phyloP scores from a whole-genome alignment of 2,888 invertebrate genomes.

The Blera fallax region DNA sequence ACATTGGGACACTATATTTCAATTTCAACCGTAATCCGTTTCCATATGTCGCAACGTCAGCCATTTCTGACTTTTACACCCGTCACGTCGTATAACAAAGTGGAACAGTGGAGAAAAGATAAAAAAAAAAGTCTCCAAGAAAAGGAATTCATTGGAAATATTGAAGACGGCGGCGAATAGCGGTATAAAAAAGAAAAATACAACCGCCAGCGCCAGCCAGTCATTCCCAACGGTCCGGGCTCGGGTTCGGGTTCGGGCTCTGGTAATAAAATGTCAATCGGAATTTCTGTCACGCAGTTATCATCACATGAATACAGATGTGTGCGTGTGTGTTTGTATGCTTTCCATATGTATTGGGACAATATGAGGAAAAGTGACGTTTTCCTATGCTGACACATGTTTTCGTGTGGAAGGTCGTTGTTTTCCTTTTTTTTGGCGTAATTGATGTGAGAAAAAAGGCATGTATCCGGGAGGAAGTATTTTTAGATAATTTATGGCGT shows the following conservation, averaged over 20 bases:
- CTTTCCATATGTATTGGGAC: background rate
- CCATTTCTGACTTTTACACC: background rate
- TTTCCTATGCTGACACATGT: slow-evolving; percentile 3
- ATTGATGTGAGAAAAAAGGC: background rate
- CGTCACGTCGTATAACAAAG: background rate
- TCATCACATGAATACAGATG: slow-evolving; percentile 1
- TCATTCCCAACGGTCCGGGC: background rate
- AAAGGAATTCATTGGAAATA: slow-evolving; percentile 11
- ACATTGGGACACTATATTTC: slow-evolving; percentile 37
- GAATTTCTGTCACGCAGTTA: slow-evolving; percentile 39
- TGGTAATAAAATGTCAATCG: slow-evolving; percentile 21
- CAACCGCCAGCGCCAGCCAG: background rate
- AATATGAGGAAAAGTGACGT: slow-evolving; percentile 10
- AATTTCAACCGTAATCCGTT: slow-evolving; percentile 40
- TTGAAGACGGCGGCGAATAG: background rate
- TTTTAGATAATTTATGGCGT: slow-evolving; percentile 13
- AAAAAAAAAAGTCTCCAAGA: background rate
- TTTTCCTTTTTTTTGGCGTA: background rate
- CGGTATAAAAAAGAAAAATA: background rate
- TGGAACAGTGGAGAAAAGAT: background rate
- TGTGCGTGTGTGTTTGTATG: background rate
- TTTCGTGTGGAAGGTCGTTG: background rate
- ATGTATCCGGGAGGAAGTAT: background rate
- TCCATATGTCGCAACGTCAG: slow-evolving; percentile 3
- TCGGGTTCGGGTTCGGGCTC: too few relatives aligned